Base-by-base conservation (phyloP, 2,113 vertebrate species). In the Rhagologus leucostigma region DNA sequence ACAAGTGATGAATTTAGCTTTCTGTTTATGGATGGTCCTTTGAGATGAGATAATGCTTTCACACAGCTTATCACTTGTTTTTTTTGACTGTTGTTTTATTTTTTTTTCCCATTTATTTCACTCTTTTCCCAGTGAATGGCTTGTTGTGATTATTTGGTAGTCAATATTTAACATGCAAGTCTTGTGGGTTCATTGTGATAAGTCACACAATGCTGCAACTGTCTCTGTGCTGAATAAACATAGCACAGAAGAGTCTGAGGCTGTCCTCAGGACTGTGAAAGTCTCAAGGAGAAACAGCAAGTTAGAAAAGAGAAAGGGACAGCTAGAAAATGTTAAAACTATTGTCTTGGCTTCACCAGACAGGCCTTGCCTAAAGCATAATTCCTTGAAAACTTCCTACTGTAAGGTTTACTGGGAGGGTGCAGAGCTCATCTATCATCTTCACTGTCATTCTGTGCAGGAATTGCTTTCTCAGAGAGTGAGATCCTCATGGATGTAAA, bases 41-140 rank as follows among this genome's bases (percentile, higher is more conserved):
- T 83, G 92, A 97, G 92, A 95, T 73, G 82, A 90, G 92, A 95
- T 96, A 94, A 93, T 73, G 63, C 67, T 96, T 93, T 93, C 96
- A 90, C 63, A 86, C 32, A 88, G 90, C 35, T 95, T 97, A 95
- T 94, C 95, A 74, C 32, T 91, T 95, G 44, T 4, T 76, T 90
- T 90, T 67, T 94, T 64, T 62, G 49, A 94, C 53, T 59, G 27
- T 41, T 35, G 41, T 27, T 49, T 76, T 5, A 3, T 7, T 3
- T 26, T 68, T 68, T 46, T 59, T 16, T 18, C 5, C 37, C 55
- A 79, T 53, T 89, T 83, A 20, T 88, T 93, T 90, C 3, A 1
- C 49, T 65, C 32, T 57, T 93, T 89, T 93, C 21, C 35, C 63
- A 35, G 42, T 87, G 79, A 95, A 92, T 88, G 64, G 27, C 76